Base-by-base conservation (phyloP, 2,113 vertebrate species). In the Maccullochella peelii region DNA sequence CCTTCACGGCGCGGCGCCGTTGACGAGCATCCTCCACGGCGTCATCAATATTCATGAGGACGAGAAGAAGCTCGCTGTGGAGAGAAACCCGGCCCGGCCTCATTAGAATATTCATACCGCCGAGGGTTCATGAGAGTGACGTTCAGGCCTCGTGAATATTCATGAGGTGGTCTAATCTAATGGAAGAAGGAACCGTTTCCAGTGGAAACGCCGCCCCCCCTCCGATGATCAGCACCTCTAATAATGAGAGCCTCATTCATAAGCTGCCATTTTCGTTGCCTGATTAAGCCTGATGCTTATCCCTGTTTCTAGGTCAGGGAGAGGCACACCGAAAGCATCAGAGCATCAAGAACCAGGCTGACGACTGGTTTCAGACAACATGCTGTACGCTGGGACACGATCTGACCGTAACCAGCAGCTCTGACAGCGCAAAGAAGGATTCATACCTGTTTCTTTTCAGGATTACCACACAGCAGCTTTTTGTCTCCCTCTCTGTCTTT, bases 31-130 rank as follows among this genome's bases (percentile, higher is more conserved):
- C 80, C 72, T 66, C 30, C 66, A 8, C n/a, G n/a, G n/a, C n/a
- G 9, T 33, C 82, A 85, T 94, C 85, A 87, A 91, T 94, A 94
- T 92, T 91, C 86, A 93, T 89, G 89, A 90, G 69, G 66, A 12
- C 82, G 61, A 58, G 84, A 40, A 69, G 79, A 49, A 44, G 68
- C 82, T 69, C 27, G 65, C 73, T n/a, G 81, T 9, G 67, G n/a
- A 73, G 62, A 20, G 74, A 69, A 47, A 68, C 62, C 54, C 5
- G 69, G 73, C 70, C 2, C 1, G 73, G 67, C 84, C 87, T 92
- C 87, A 93, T 93, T 91, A 90, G 83, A 90, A 93, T 94, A 93
- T 91, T 91, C 89, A 88, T 83, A 85, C 55, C 25, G 40, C 47
- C 4, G 62, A 54, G 85, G 78, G 55, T 81, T 88, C 58, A 54